These are phyloP conservation scores for Seriola aureovittata DNA, from an alignment of 2,113 vertebrate genomes.

Conservation along the genomic window DNA sequence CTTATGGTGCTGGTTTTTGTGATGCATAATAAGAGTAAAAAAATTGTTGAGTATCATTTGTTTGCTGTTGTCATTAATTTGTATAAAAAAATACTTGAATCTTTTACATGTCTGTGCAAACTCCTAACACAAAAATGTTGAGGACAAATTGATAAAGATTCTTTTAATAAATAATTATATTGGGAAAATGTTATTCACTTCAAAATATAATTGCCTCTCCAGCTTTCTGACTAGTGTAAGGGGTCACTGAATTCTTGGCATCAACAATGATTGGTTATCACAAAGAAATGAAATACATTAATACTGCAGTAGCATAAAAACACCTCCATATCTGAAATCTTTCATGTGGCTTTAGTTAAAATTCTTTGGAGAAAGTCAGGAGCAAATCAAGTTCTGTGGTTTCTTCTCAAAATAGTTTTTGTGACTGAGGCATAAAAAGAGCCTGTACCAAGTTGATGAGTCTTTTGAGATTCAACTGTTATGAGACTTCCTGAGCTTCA, in stretches of 20 bases:
- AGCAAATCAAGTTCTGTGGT: background rate
- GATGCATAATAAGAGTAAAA: slow-evolving; percentile 26
- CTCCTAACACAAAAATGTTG: slow-evolving; percentile 1
- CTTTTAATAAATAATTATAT: slow-evolving; percentile 66
- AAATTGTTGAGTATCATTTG: slow-evolving; percentile 23
- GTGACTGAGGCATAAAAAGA: background rate
- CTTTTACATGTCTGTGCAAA: background rate
- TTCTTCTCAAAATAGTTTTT: background rate
- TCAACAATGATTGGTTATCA: slow-evolving; percentile 57
- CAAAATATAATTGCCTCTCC: slow-evolving; percentile 31
- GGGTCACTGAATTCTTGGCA: slow-evolving; percentile 32
- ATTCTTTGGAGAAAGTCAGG: background rate
- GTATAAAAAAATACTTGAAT: background rate
- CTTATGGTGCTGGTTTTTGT: slow-evolving; percentile 42
- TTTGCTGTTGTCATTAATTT: slow-evolving; percentile 31
- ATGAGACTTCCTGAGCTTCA: slow-evolving; percentile 70
- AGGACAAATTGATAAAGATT: slow-evolving; percentile 31
- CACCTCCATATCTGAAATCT: background rate
- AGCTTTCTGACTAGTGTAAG: slow-evolving; percentile 24
- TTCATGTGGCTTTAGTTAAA: background rate
- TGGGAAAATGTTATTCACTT: slow-evolving; percentile 59
- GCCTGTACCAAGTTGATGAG: slow-evolving; percentile 4
- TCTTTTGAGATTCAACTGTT: background rate
- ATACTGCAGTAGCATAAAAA: slow-evolving; percentile 6
- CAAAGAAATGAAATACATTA: slow-evolving; percentile 52